Evolutionary conservation across 1,140 invertebrate genomes (phyloP).

Genomic region (Diploscapter pachys): DNA sequence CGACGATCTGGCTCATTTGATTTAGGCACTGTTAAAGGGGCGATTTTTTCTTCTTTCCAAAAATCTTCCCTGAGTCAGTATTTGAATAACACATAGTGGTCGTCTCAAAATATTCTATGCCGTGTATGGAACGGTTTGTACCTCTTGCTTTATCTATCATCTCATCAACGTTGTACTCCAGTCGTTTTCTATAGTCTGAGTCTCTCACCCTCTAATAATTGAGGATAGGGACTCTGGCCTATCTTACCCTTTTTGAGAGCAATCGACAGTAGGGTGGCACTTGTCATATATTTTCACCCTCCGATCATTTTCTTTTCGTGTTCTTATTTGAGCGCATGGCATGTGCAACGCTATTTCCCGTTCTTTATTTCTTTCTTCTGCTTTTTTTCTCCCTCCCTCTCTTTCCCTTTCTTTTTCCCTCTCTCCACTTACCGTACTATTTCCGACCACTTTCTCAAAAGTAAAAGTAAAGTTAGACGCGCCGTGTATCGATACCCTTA

Average conservation of each 20-base stretch:
- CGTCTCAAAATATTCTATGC: neutral
- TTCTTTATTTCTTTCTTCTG: neutral
- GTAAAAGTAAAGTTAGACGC: no score
- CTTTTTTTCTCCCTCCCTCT: neutral
- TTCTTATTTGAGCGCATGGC: neutral
- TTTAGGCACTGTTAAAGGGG: neutral
- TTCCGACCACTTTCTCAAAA: no score
- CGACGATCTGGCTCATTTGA: no score
- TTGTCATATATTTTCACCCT: slow-evolving; percentile 1
- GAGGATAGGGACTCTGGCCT: neutral
- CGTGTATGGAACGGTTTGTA: neutral
- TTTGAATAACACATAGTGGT: neutral
- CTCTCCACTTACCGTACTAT: neutral
- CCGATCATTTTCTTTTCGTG: neutral
- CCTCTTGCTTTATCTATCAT: neutral
- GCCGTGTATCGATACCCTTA: no score
- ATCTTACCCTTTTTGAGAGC: neutral
- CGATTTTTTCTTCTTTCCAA: neutral
- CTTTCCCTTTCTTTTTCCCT: neutral
- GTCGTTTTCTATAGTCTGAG: neutral
- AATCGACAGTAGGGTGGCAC: neutral
- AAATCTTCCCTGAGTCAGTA: neutral
- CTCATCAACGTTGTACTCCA: neutral
- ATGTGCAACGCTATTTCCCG: neutral
- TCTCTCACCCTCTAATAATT: neutral